Conservation (phyloP, 2,888 invertebrate genomes). For the Panopea generosa region DNA sequence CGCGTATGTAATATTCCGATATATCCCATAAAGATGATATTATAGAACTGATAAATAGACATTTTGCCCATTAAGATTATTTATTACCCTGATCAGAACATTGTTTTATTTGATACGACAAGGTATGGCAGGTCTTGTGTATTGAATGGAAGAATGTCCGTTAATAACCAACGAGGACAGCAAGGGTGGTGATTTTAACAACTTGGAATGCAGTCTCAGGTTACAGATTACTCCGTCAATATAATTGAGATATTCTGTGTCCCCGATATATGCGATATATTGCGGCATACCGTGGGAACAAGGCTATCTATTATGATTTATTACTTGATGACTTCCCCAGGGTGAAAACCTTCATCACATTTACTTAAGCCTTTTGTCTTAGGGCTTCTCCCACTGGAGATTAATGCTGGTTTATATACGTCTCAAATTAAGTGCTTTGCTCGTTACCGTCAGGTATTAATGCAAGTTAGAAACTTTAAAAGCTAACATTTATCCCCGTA, state of each 20-base stretch:
- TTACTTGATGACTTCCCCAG: slow-evolving; percentile 26
- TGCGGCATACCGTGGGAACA: slow-evolving; percentile 41
- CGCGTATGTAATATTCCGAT: slow-evolving; percentile 34
- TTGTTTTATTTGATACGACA: slow-evolving; percentile 40
- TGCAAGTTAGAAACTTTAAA: slow-evolving; percentile 9
- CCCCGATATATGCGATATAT: no score
- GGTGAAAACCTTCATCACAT: slow-evolving; percentile 34
- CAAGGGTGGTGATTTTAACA: not conserved
- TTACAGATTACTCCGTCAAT: slow-evolving; percentile 2
- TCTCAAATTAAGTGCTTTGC: slow-evolving; percentile 45
- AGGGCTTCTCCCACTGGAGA: slow-evolving; percentile 37
- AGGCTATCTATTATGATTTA: slow-evolving; percentile 37
- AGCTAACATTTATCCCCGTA: not conserved
- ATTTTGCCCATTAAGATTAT: slow-evolving; percentile 46
- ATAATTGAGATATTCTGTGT: not conserved
- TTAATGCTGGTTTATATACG: slow-evolving; percentile 33
- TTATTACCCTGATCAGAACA: slow-evolving; percentile 34
- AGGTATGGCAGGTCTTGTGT: not conserved
- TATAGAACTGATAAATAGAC: slow-evolving; percentile 40
- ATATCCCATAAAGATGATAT: slow-evolving; percentile 26
- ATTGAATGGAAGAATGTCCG: not conserved
- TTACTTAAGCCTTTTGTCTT: slow-evolving; percentile 49
- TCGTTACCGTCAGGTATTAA: slow-evolving; percentile 39
- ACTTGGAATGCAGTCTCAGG: not conserved
- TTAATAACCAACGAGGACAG: not conserved